Conservation (phyloP, 2,888 invertebrate species). For the Xestia xanthographa region DNA sequence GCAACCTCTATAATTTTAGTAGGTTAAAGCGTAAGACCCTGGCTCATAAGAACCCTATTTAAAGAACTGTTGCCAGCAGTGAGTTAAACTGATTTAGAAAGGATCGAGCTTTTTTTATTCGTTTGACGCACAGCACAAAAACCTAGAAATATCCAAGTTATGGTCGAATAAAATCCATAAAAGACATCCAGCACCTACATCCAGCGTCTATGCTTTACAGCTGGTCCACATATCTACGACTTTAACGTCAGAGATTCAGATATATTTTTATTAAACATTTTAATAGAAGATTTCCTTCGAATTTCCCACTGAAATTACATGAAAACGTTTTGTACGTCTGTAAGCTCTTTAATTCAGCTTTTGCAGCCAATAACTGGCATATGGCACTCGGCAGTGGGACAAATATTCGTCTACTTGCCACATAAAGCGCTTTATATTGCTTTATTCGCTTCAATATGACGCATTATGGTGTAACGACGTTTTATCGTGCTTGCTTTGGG, state of each 20-base stretch:
- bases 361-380: slow-evolving; percentile 65
- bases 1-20: neutral
- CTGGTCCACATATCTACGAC: slow-evolving; percentile 25
- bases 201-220: slow-evolving; percentile 23
- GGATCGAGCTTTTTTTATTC: neutral
- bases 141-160: neutral
- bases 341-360: slow-evolving; percentile 58
- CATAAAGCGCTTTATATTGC: slow-evolving; percentile 56
- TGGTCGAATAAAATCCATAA: slow-evolving; percentile 19
- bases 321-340: slow-evolving; percentile 43
- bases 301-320: slow-evolving; percentile 42
- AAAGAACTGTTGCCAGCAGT: neutral
- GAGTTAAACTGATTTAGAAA: neutral
- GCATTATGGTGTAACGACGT: slow-evolving; percentile 12
- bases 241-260: slow-evolving; percentile 22
- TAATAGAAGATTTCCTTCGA: slow-evolving; percentile 34
- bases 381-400: slow-evolving; percentile 54
- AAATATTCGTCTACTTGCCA: slow-evolving; percentile 59
- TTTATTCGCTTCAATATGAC: slow-evolving; percentile 53
- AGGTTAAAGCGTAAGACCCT: neutral
- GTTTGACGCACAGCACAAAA: neutral
- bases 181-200: slow-evolving; percentile 9
- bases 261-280: slow-evolving; percentile 55
- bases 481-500: slow-evolving; percentile 1
- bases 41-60: neutral